phyloP scores from a whole-genome alignment of 2,888 invertebrate genomes.

The Peribatodes rhomboidaria region DNA sequence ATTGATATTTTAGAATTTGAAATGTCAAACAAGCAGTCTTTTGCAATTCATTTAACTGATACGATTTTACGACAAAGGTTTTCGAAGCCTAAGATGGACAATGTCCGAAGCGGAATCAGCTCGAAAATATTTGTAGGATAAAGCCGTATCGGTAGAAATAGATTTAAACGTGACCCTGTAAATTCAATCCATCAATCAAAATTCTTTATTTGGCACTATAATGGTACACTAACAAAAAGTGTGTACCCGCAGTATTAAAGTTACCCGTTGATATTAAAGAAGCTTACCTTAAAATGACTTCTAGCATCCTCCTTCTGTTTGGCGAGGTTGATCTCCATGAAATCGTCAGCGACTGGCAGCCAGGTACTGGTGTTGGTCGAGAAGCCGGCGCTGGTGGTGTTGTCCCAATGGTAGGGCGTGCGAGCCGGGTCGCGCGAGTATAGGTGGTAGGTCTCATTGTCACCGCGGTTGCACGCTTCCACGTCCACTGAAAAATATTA shows the following conservation, averaged over 20 bases:
- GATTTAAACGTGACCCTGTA: too few relatives aligned
- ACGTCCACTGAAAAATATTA: constrained; percentile 72
- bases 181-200: too few relatives aligned
- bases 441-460: constrained; percentile 79
- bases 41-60: too few relatives aligned
- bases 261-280: too few relatives aligned
- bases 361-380: constrained; percentile 86
- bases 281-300: constrained; percentile 84
- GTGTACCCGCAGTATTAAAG: too few relatives aligned
- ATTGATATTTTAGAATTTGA: constrained; percentile 17
- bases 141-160: too few relatives aligned
- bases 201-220: too few relatives aligned
- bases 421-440: constrained; percentile 88
- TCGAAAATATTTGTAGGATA: too few relatives aligned
- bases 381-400: constrained; percentile 87
- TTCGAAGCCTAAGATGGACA: too few relatives aligned
- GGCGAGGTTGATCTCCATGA: constrained; percentile 84
- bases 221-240: too few relatives aligned
- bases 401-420: constrained; percentile 89
- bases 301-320: constrained; percentile 77
- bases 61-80: background rate
- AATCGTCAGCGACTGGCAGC: constrained; percentile 89
- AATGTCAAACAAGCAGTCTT: background rate
- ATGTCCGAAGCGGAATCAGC: too few relatives aligned
- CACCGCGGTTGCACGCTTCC: constrained; percentile 84